These are phyloP conservation scores for Merodon equestris DNA, from an alignment of 2,888 invertebrate species.

Conservation along the genomic window DNA sequence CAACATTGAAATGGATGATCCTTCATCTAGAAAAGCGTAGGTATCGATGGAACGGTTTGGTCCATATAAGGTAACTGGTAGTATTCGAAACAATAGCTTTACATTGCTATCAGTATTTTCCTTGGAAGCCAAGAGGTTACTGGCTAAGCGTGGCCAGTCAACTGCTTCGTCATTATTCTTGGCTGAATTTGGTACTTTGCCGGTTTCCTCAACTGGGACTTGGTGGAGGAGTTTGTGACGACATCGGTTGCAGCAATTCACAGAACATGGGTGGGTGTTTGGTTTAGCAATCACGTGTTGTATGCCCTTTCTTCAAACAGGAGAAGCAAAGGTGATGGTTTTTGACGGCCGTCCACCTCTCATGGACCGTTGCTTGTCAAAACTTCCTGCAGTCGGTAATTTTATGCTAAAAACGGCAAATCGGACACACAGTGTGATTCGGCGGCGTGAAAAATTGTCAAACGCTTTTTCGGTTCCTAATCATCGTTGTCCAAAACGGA, in stretches of 20 bases:
- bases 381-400: slow-evolving; percentile 14
- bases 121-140: background rate
- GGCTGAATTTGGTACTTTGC: no score
- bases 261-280: slow-evolving; percentile 1
- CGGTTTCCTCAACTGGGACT: background rate
- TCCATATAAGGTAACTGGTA: slow-evolving; percentile 45
- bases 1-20: slow-evolving; percentile 47
- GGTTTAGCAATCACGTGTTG: slow-evolving; percentile 11
- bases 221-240: slow-evolving; percentile 16
- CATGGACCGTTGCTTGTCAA: background rate
- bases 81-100: slow-evolving; percentile 45
- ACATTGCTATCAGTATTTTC: background rate
- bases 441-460: background rate
- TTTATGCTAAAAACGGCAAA: slow-evolving; percentile 41
- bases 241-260: slow-evolving; percentile 21
- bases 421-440: background rate
- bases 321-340: slow-evolving; percentile 16
- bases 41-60: slow-evolving; percentile 10
- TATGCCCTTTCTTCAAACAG: slow-evolving; percentile 24
- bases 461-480: background rate
- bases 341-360: slow-evolving; percentile 1
- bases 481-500: slow-evolving; percentile 1
- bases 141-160: background rate
- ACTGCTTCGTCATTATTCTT: background rate
- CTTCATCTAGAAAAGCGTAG: slow-evolving; percentile 48